Evolutionary conservation across 2,113 vertebrate genomes (phyloP).

Genomic region (Pterocles gutturalis): DNA sequence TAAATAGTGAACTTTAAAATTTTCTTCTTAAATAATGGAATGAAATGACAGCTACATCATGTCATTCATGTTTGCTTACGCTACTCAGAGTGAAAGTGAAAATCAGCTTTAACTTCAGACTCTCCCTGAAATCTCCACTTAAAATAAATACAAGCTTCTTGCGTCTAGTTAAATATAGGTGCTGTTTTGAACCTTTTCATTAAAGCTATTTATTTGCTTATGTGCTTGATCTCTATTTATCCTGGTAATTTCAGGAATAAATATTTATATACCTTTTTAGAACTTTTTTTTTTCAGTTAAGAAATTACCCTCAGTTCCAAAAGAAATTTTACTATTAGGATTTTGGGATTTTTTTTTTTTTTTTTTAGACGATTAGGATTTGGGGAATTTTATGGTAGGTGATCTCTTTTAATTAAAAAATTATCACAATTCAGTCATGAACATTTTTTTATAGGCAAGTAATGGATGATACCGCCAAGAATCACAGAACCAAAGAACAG

Average conservation of each 20-base stretch:
- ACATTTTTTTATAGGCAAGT: not conserved
- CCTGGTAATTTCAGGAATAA: slow-evolving; percentile 34
- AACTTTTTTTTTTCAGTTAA: slow-evolving; percentile 33
- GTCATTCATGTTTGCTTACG: not conserved
- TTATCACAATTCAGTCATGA: slow-evolving; percentile 20
- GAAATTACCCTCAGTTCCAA: slow-evolving; percentile 34
- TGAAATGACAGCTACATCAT: not conserved
- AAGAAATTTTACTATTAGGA: slow-evolving; percentile 51
- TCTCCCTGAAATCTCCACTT: not conserved
- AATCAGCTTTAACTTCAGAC: not conserved
- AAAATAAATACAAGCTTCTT: not conserved
- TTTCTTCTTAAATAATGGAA: not conserved
- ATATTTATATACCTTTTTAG: not conserved
- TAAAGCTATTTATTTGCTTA: slow-evolving; percentile 58
- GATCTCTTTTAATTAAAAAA: slow-evolving; percentile 30
- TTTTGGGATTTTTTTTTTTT: slow-evolving; percentile 1
- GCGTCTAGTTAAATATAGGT: not conserved
- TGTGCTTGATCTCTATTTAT: slow-evolving; percentile 50
- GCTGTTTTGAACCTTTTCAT: not conserved
- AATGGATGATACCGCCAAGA: slow-evolving; percentile 28
- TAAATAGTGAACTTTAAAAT: not conserved
- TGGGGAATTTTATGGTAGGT: not conserved
- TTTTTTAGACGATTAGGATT: not conserved
- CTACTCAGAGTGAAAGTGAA: not conserved
- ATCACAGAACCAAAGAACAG: not conserved